phyloP scores from a whole-genome alignment of 2,888 invertebrate species.

The Ochropacha duplaris region DNA sequence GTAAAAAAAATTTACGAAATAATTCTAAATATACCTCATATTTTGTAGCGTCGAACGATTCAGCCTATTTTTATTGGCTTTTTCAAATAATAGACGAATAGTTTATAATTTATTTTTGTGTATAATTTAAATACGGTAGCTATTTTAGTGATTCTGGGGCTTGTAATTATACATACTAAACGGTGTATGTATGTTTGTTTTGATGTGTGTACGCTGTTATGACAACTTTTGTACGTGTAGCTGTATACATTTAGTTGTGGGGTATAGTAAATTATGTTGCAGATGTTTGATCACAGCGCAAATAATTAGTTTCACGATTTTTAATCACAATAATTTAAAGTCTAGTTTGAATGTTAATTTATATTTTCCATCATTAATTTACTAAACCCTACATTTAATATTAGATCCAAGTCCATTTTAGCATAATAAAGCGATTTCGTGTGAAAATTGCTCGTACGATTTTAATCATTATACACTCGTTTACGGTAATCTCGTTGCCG shows the following conservation, averaged over 20 bases:
- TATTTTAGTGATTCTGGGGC: constrained; percentile 38
- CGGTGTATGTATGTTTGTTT: constrained; percentile 27
- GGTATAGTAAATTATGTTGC: background rate
- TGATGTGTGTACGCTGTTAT: constrained; percentile 38
- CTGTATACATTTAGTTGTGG: constrained; percentile 28
- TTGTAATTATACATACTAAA: constrained; percentile 30
- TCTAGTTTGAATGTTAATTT: too few relatives aligned
- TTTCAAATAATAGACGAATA: constrained; percentile 34
- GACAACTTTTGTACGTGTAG: constrained; percentile 48
- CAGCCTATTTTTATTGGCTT: constrained; percentile 58
- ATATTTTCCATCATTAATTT: background rate
- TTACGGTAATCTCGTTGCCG: constrained; percentile 8
- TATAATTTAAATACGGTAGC: constrained; percentile 35
- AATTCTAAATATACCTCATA: constrained; percentile 73
- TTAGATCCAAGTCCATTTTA: constrained; percentile 30
- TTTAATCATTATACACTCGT: constrained; percentile 20
- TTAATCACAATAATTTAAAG: too few relatives aligned
- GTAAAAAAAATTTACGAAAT: constrained; percentile 32
- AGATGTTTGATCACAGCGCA: background rate
- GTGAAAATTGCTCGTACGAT: constrained; percentile 10
- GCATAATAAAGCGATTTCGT: constrained; percentile 19
- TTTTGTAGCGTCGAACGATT: constrained; percentile 63
- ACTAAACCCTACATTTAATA: constrained; percentile 7
- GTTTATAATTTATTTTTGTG: constrained; percentile 32
- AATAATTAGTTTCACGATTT: background rate